Conservation (phyloP, 1,140 invertebrate genomes). For the Drosophila bocqueti region DNA sequence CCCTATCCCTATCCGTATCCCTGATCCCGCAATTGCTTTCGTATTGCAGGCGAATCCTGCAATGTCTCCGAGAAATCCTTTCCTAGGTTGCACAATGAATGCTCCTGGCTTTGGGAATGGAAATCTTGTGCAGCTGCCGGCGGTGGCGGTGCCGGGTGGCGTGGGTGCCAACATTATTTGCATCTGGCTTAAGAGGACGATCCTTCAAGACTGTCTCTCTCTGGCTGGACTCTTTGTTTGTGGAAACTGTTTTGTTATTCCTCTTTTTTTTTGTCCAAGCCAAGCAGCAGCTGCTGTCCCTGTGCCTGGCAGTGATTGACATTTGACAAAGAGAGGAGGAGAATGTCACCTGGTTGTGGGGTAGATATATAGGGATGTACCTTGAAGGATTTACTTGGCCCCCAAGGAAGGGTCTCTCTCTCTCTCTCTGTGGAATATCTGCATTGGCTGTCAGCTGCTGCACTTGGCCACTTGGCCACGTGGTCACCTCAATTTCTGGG, state of each 20-base stretch:
- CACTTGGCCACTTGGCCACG: conserved; percentile 44
- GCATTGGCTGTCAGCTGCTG: conserved; percentile 56
- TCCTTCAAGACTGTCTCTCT: conserved; percentile 31
- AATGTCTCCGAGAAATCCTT: conserved; percentile 49
- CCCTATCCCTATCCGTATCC: conserved; percentile 45
- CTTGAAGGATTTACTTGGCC: neutral
- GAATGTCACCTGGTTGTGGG: conserved; percentile 8
- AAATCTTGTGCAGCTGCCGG: conserved; percentile 25
- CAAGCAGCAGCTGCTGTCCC: conserved; percentile 13
- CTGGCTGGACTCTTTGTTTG: conserved; percentile 5
- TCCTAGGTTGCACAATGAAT: conserved; percentile 33
- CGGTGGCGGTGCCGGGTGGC: neutral
- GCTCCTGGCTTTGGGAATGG: neutral
- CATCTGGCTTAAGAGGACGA: conserved; percentile 45
- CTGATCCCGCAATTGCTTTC: conserved; percentile 48
- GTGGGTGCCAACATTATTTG: conserved; percentile 54
- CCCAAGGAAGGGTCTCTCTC: neutral
- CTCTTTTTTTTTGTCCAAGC: conserved; percentile 4
- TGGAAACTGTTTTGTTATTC: neutral
- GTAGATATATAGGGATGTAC: neutral
- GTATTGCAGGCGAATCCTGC: conserved; percentile 63
- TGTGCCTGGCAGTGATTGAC: conserved; percentile 24
- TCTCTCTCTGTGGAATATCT: conserved; percentile 11
- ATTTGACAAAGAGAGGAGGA: neutral
- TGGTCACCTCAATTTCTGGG: conserved; percentile 60